Percentiles rank a stretch among this genome's conserved stretches.
Evolutionary conservation across 2,113 vertebrate species (phyloP).

Genomic region (Zeus faber): DNA sequence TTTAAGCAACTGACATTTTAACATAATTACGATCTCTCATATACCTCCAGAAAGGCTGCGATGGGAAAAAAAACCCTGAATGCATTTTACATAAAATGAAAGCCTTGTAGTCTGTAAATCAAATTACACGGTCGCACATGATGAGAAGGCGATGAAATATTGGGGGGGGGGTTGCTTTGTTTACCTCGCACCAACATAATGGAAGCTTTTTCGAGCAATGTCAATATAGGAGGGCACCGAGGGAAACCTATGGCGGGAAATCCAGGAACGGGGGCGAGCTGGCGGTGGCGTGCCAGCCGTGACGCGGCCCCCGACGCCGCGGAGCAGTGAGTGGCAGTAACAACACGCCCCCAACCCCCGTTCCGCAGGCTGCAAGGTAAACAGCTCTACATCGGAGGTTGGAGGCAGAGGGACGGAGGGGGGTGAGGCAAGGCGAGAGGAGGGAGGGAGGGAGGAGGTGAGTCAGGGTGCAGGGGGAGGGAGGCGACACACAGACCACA

Average conservation of each 20-base stretch:
- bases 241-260: slow-evolving; percentile 18
- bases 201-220: slow-evolving; percentile 25
- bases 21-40: slow-evolving; percentile 25
- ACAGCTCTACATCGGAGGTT: slow-evolving; percentile 40
- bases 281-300: slow-evolving; percentile 31
- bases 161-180: slow-evolving; percentile 46
- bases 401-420: slow-evolving; percentile 11
- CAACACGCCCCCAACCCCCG: slow-evolving; percentile 45
- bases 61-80: slow-evolving; percentile 29
- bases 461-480: slow-evolving; percentile 9
- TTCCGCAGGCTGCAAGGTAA: slow-evolving; percentile 54
- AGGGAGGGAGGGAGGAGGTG: background rate
- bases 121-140: slow-evolving; percentile 30
- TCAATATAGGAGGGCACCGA: slow-evolving; percentile 23
- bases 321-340: slow-evolving; percentile 33
- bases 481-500: slow-evolving; percentile 73
- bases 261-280: no score
- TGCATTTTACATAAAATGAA: slow-evolving; percentile 8
- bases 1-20: slow-evolving; percentile 24
- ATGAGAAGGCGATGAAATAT: slow-evolving; percentile 27
- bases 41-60: slow-evolving; percentile 21
- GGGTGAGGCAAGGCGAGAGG: no score
- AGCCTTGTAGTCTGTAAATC: slow-evolving; percentile 34
- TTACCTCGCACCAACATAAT: slow-evolving; percentile 39
- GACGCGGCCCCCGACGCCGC: slow-evolving; percentile 45